Percentiles rank a stretch among this genome's conserved stretches.
These are phyloP conservation scores for Cinara cedri DNA, from an alignment of 2,888 invertebrate genomes.

Conservation along the genomic window DNA sequence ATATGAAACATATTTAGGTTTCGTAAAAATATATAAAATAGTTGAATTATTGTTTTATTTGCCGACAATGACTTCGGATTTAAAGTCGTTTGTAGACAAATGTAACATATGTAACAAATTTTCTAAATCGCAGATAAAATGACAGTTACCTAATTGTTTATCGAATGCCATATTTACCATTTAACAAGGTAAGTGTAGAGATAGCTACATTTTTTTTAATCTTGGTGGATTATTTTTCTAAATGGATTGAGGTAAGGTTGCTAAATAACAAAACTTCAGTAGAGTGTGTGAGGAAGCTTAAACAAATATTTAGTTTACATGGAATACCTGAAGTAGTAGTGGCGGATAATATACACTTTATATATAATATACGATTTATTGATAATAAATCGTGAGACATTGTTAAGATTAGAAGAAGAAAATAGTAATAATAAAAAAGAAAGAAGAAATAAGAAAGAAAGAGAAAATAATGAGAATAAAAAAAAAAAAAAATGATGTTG, in stretches of 20 bases:
- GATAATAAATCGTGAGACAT: too few species aligned
- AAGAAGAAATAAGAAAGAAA: too few species aligned
- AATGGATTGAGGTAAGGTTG: slow-evolving; percentile 35
- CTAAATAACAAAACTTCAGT: slow-evolving; percentile 20
- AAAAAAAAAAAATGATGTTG: too few species aligned
- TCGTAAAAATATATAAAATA: not conserved
- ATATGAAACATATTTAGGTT: slow-evolving; percentile 1
- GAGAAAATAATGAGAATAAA: too few species aligned
- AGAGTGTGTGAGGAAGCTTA: slow-evolving; percentile 6
- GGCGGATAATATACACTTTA: slow-evolving; percentile 59
- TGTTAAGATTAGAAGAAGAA: too few species aligned
- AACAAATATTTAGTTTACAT: slow-evolving; percentile 42
- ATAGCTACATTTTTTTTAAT: not conserved
- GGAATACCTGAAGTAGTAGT: slow-evolving; percentile 39
- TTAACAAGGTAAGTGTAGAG: not conserved
- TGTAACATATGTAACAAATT: not conserved
- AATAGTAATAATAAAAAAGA: too few species aligned
- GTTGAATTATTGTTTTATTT: not conserved
- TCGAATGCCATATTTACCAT: not conserved
- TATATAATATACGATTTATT: too few species aligned
- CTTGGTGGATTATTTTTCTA: not conserved
- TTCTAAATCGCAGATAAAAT: not conserved
- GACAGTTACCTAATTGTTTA: not conserved
- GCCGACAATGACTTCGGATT: not conserved
- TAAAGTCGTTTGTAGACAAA: not conserved